Evolutionary conservation across 2,888 invertebrate genomes (phyloP), one percentile per base, ranked within the genome.

Genomic region (Drosophila acutilabella): DNA sequence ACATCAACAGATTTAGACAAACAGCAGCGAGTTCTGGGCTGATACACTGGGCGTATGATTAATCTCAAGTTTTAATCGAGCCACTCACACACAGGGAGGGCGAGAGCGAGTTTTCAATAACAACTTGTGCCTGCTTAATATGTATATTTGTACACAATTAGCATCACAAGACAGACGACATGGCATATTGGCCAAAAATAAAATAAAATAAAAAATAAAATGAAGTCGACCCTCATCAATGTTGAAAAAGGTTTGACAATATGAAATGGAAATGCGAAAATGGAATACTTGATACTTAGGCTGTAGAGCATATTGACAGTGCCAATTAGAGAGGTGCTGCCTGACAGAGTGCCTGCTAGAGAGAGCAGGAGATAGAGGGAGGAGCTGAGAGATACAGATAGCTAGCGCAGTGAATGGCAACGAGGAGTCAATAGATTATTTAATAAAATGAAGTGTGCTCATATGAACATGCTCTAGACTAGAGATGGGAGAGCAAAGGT

Each of bases 181-280:
- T 38, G 45, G 51, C 41, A 59, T 26, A 38, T 56, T 48, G 33
- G 30, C 8, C 41, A 40, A 16, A 44, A 30, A 23, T 23, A 23
- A 23, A 30, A 30, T 26, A 45, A 36, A 30, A n/a, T 26, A 26
- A 26, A 26, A 26, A 8, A 26, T 30, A 30, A 30, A 30, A 30
- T 30, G 36, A 52, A 30, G 59, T 42, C 74, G 86, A 88, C 90
- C 88, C 90, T 87, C 74, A 74, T 88, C 90, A 88, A 89, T 76
- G 77, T 80, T 90, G 81, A 90, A 78, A 88, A 78, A 78, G 90
- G 90, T 88, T 70, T 74, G 89, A 81, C 89, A 77, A 61, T 57
- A 48, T 64, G 23, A 71, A 61, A 65, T 45, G 50, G 36, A 60
- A 56, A 71, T 71, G 74, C 45, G 56, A 59, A 69, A 78, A 74